Percentiles rank a stretch among this genome's conserved stretches.
These are phyloP conservation scores for Caenorhabditis zanzibari DNA, from an alignment of 2,888 invertebrate species.

Conservation along the genomic window DNA sequence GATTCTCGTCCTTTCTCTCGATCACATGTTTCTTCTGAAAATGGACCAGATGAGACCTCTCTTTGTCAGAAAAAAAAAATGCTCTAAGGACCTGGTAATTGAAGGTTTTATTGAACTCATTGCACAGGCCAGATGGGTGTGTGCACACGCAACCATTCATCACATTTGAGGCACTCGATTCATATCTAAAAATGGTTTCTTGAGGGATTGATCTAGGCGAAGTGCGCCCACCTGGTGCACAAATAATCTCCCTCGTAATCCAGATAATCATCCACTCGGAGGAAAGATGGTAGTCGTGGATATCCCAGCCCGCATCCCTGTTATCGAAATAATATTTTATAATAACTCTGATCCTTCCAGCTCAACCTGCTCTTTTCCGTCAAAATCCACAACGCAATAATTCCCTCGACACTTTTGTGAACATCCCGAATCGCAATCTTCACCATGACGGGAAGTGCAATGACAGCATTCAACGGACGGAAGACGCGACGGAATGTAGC, in stretches of 20 bases:
- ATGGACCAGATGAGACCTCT: slow-evolving; percentile 16
- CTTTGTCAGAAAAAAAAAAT: neutral
- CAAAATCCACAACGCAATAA: slow-evolving; percentile 83
- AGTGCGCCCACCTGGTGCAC: slow-evolving; percentile 75
- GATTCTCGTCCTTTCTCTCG: slow-evolving; percentile 73
- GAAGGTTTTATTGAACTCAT: slow-evolving; percentile 77
- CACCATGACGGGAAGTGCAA: slow-evolving; percentile 80
- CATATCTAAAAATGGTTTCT: slow-evolving; percentile 72
- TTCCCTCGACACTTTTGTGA: slow-evolving; percentile 80
- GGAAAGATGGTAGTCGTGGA: slow-evolving; percentile 80
- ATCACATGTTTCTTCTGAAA: slow-evolving; percentile 78
- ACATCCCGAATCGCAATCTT: slow-evolving; percentile 78
- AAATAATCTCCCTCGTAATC: slow-evolving; percentile 78
- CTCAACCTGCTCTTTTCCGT: slow-evolving; percentile 80
- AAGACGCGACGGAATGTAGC: slow-evolving; percentile 78
- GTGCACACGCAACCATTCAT: slow-evolving; percentile 83
- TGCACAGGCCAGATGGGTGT: slow-evolving; percentile 80
- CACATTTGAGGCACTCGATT: slow-evolving; percentile 75
- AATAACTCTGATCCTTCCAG: neutral
- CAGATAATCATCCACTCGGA: slow-evolving; percentile 79
- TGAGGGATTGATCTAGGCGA: neutral
- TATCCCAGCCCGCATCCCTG: slow-evolving; percentile 82
- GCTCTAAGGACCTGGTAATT: slow-evolving; percentile 75
- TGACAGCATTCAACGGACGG: slow-evolving; percentile 82
- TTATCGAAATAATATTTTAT: slow-evolving; percentile 19